Base-by-base conservation (phyloP, 2,888 invertebrate species). In the Drosophila setosimentum region DNA sequence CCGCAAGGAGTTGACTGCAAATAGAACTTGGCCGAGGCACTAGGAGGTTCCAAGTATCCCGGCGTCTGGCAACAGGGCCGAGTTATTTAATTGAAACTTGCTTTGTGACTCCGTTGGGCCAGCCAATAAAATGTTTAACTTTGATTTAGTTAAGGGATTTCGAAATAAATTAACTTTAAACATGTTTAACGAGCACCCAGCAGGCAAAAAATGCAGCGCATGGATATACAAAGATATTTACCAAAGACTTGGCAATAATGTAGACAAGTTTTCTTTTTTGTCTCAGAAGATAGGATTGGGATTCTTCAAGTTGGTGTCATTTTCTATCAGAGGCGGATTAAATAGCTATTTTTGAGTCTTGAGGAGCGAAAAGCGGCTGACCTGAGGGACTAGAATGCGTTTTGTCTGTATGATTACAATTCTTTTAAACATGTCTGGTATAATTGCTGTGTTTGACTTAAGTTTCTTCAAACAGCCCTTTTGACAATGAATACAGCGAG, bases 131-230 rank as follows among this genome's bases (percentile, higher is more conserved):
- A 87, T 90, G 87, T 90, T 87, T 90, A 87, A 89, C 87, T 87
- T 87, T 90, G 90, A 87, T 90, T 87, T 87, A 89, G 91, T 86
- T 90, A 68, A 80, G 83, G 90, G 88, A 90, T 83, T 90, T 86
- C 70, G 55, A 68, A 80, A 72, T 63, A 80, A 89, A 72, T 83
- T 80, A 73, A 73, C 68, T 85, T 72, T 63, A 85, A 82, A 68
- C 53, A 53, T 50, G 48, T 42, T 54, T 48, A 61, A 65, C 16
- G 29, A n/a, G 16, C 49, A 45, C 4, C 45, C 21, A 45, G 45
- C 45, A 21, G 13, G 7, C 45, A 21, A 21, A 21, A 45, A 21
- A 8, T 45, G 7, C 30, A 40, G 21, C 57, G 42, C 37, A 53
- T 10, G 5, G 24, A 54, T 24, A 33, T 18, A 29, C 4, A 29